These are phyloP conservation scores for Noctua fimbriata DNA, from an alignment of 2,888 invertebrate genomes.

Conservation along the genomic window DNA sequence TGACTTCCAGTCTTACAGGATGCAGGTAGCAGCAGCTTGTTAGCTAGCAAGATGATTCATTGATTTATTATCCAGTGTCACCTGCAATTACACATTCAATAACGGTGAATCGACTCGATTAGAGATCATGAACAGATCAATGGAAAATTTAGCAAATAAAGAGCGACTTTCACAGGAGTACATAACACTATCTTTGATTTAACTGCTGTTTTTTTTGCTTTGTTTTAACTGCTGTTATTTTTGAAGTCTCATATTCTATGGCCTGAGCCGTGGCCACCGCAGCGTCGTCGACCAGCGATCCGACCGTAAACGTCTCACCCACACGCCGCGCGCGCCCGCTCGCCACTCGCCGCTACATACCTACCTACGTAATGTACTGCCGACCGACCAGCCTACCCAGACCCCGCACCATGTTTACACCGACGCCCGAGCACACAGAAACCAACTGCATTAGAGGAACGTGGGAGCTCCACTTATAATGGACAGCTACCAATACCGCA, in stretches of 20 bases:
- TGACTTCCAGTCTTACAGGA: too few relatives aligned
- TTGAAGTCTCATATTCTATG: slow-evolving; percentile 21
- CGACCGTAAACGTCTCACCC: slow-evolving; percentile 90
- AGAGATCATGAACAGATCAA: not conserved
- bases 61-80: not conserved
- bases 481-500: slow-evolving; percentile 84
- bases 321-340: slow-evolving; percentile 88
- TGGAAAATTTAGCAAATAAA: not conserved
- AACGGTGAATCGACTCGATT: not conserved
- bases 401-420: slow-evolving; percentile 70
- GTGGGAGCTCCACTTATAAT: slow-evolving; percentile 73
- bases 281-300: slow-evolving; percentile 88
- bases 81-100: not conserved
- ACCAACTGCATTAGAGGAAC: slow-evolving; percentile 61
- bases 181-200: not conserved
- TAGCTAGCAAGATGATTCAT: too few relatives aligned
- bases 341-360: slow-evolving; percentile 86
- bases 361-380: slow-evolving; percentile 85
- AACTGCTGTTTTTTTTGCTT: too few relatives aligned
- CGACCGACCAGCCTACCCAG: slow-evolving; percentile 71
- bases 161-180: not conserved
- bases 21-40: too few relatives aligned
- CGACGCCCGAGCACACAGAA: slow-evolving; percentile 52
- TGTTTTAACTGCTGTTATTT: slow-evolving; percentile 5
- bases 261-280: slow-evolving; percentile 72